Evolutionary conservation across 1,140 invertebrate genomes (phyloP).

Genomic region (Neuroterus valhalla): DNA sequence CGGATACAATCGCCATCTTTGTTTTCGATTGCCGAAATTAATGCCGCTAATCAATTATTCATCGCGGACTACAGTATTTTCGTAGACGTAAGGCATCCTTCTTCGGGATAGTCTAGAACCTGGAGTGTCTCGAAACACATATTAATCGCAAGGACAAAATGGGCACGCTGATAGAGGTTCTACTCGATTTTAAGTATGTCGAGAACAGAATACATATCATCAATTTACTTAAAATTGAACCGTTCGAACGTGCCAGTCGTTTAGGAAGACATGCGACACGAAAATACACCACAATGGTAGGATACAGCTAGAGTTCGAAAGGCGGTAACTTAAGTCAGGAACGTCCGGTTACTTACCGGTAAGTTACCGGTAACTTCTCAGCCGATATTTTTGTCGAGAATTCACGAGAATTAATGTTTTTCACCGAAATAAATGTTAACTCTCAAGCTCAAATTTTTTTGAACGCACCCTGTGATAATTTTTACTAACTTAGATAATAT

Average conservation of each 20-base stretch:
- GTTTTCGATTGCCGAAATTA: conserved; percentile 66
- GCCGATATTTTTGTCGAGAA: too few relatives aligned
- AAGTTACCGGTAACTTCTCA: too few relatives aligned
- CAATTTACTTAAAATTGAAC: conserved; percentile 37
- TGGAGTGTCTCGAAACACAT: conserved; percentile 56
- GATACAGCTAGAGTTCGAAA: too few relatives aligned
- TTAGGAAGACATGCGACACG: not conserved
- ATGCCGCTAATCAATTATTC: conserved; percentile 69
- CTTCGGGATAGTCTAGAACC: conserved; percentile 49
- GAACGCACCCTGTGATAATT: too few relatives aligned
- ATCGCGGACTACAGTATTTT: conserved; percentile 53
- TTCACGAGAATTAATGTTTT: too few relatives aligned
- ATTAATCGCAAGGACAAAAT: conserved; percentile 52
- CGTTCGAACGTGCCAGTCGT: conserved; percentile 6
- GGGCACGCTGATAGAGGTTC: not conserved
- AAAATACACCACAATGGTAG: not conserved
- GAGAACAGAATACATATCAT: conserved; percentile 47
- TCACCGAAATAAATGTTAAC: too few relatives aligned
- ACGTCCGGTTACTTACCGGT: too few relatives aligned
- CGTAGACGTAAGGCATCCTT: conserved; percentile 56
- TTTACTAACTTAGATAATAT: too few relatives aligned
- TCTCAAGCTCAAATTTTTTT: too few relatives aligned
- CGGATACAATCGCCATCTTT: conserved; percentile 64
- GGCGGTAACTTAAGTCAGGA: too few relatives aligned
- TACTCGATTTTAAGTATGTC: conserved; percentile 15